phyloP scores from a whole-genome alignment of 2,797 vertebrate species.

The Betta splendens region DNA sequence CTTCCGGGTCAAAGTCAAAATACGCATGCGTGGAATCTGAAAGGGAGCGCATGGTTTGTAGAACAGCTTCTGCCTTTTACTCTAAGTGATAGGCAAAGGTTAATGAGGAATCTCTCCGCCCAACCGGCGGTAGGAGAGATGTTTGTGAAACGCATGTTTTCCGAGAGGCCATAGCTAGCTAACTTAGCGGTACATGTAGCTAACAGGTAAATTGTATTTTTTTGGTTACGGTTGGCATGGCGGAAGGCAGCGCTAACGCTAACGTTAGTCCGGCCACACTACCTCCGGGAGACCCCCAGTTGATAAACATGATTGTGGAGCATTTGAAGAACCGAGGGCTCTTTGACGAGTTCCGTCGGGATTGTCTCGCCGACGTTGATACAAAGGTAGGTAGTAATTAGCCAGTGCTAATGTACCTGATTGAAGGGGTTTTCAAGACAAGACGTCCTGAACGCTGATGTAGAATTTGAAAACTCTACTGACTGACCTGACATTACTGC shows the following conservation, averaged over 20 bases:
- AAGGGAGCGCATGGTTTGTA: slow-evolving; percentile 25
- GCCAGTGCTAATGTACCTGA: slow-evolving; percentile 1
- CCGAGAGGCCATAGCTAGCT: not conserved
- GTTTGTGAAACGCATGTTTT: not conserved
- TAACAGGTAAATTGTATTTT: not conserved
- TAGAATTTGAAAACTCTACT: too few relatives aligned
- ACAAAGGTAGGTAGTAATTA: slow-evolving; percentile 95
- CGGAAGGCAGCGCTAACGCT: slow-evolving; percentile 66
- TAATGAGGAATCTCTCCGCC: not conserved
- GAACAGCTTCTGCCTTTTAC: not conserved
- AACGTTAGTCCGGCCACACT: slow-evolving; percentile 66
- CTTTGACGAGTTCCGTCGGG: slow-evolving; percentile 95
- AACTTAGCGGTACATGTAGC: slow-evolving; percentile 17
- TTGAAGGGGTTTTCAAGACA: not conserved
- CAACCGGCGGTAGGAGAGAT: accelerated
- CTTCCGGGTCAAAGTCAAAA: slow-evolving; percentile 48
- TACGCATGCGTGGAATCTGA: slow-evolving; percentile 34
- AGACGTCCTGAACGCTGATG: not conserved
- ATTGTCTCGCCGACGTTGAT: slow-evolving; percentile 97
- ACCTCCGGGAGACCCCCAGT: slow-evolving; percentile 92
- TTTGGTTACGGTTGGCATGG: slow-evolving; percentile 59
- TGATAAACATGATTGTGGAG: slow-evolving; percentile 94
- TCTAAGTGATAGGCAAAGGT: accelerated
- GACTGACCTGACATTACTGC: slow-evolving; percentile 2
- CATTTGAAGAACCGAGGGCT: slow-evolving; percentile 95